These are phyloP conservation scores for Melolontha melolontha DNA, from an alignment of 2,888 invertebrate genomes.

Conservation along the genomic window DNA sequence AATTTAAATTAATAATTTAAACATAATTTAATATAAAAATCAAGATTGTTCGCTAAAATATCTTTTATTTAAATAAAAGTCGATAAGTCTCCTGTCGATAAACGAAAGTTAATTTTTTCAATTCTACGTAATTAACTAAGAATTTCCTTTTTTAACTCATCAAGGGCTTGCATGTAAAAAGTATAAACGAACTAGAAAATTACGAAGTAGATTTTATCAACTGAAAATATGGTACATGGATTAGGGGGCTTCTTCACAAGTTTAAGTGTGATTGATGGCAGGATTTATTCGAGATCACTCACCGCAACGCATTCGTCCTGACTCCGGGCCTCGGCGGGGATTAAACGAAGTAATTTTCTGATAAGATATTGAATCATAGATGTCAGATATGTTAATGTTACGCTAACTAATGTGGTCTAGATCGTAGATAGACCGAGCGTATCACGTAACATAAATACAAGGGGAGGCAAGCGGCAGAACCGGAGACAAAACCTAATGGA, in stretches of 20 bases:
- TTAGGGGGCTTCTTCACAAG: conserved; percentile 32
- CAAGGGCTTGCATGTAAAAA: not conserved
- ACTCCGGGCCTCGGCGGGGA: conserved; percentile 28
- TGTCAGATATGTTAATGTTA: conserved; percentile 45
- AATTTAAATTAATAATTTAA: too few relatives aligned
- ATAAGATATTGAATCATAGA: conserved; percentile 46
- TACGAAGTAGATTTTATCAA: not conserved
- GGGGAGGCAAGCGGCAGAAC: not conserved
- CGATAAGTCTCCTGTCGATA: too few relatives aligned
- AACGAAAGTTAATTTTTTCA: too few relatives aligned
- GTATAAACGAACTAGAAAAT: conserved; percentile 6
- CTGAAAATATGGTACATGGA: conserved; percentile 8
- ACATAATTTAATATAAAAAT: too few relatives aligned
- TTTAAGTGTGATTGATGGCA: conserved; percentile 48
- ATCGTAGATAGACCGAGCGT: conserved; percentile 39
- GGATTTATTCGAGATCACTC: conserved; percentile 50
- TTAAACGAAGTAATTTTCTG: conserved; percentile 46
- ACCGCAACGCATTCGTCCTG: conserved; percentile 46
- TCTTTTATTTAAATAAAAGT: too few relatives aligned
- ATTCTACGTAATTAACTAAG: too few relatives aligned
- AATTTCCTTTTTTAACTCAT: too few relatives aligned
- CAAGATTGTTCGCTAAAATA: too few relatives aligned
- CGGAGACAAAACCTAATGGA: conserved; percentile 19
- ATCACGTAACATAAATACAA: conserved; percentile 35
- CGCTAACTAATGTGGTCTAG: conserved; percentile 41